Conservation (phyloP, 2,888 invertebrate genomes). For the Chromoteleia sp. region DNA sequence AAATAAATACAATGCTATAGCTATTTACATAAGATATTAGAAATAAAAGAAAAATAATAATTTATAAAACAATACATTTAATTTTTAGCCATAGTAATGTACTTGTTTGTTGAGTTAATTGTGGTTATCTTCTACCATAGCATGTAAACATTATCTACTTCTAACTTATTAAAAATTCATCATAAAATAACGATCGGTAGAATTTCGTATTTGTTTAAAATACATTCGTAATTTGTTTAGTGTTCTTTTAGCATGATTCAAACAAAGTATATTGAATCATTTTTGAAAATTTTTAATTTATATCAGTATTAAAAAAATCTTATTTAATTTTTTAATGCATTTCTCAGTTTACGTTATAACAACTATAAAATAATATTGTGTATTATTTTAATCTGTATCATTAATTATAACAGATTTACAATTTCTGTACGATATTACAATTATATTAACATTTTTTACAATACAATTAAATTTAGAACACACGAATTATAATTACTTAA, state of each 20-base stretch:
- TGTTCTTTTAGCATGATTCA: slow-evolving; percentile 45
- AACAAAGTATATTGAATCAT: slow-evolving; percentile 1
- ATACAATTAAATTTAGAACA: too few relatives aligned
- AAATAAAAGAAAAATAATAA: background rate
- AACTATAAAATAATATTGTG: too few relatives aligned
- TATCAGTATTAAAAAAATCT: background rate
- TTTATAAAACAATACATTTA: background rate
- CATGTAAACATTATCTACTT: slow-evolving; percentile 26
- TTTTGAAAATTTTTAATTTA: slow-evolving; percentile 44
- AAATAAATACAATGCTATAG: slow-evolving; percentile 14
- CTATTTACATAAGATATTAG: background rate
- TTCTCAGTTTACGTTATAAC: too few relatives aligned
- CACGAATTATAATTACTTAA: too few relatives aligned
- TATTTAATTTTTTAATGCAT: background rate
- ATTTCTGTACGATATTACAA: too few relatives aligned
- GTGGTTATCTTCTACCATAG: slow-evolving; percentile 11
- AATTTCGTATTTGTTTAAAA: slow-evolving; percentile 12
- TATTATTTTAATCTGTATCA: too few relatives aligned
- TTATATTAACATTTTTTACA: too few relatives aligned
- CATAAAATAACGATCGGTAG: slow-evolving; percentile 25
- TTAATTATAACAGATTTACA: background rate
- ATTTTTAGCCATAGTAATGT: slow-evolving; percentile 21
- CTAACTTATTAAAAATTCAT: background rate
- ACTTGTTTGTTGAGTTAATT: slow-evolving; percentile 19
- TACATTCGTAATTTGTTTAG: slow-evolving; percentile 8